These are phyloP conservation scores for Dipodomys ordii DNA, from an alignment of 2,113 vertebrate genomes.

Conservation along the genomic window DNA sequence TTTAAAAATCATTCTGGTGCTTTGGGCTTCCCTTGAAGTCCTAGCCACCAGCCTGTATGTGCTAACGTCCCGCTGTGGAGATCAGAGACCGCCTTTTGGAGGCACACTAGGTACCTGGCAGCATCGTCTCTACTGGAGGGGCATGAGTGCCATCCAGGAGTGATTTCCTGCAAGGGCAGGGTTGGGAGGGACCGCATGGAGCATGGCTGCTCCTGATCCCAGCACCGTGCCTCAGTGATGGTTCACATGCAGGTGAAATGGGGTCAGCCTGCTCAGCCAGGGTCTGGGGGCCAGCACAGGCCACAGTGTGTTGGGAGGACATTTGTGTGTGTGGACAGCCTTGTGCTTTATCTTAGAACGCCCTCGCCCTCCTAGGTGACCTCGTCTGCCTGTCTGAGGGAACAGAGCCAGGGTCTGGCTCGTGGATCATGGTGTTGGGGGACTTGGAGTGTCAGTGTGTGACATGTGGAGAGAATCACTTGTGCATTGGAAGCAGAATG, in stretches of 20 bases:
- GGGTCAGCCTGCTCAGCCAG: background rate
- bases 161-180: no score
- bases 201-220: background rate
- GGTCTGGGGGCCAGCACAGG: fast-evolving
- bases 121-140: conserved; percentile 19
- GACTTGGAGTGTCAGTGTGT: background rate
- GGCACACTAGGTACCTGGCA: conserved; percentile 34
- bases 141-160: no score
- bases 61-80: conserved; percentile 44
- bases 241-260: fast-evolving
- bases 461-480: background rate
- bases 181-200: background rate
- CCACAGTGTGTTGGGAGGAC: background rate
- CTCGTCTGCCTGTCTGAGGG: background rate
- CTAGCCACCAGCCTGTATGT: conserved; percentile 46
- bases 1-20: conserved; percentile 60
- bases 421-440: background rate
- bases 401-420: background rate
- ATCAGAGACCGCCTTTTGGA: conserved; percentile 45
- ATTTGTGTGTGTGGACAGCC: background rate
- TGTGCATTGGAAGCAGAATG: no score
- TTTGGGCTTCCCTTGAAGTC: conserved; percentile 46
- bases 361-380: background rate
- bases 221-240: background rate
- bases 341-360: background rate